Evolutionary conservation across 1,140 invertebrate species (phyloP), one percentile per base, ranked within the genome.

Genomic region (Zaprionus vittiger): DNA sequence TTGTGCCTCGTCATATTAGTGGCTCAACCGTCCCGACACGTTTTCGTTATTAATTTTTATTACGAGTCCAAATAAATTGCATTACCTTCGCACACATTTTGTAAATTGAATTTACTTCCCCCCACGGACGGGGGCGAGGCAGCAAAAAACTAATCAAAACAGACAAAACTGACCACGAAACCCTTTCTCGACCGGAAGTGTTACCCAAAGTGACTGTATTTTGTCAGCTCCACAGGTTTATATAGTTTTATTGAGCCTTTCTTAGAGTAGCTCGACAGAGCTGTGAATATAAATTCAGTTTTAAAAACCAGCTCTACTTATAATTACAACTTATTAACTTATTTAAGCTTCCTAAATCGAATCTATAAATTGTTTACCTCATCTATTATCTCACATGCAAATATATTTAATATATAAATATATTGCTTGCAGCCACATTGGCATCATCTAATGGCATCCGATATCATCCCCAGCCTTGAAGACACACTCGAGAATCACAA

Each of bases 11-110:
- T 90, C 85, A 90, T 90, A 90, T 90, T 89, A 84, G 84, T 89
- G 80, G 56, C 71, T 59, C 62, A 17, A 65, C 55, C 69, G 79
- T 79, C 79, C 68, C 79, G 79, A 91, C 85, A 90, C 85, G 85
- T 90, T 90, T 91, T 90, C 56, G 86, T 90, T 90, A 90, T 90
- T 90, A 90, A 90, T 90, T 90, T 90, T 90, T 90, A 90, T 90
- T 90, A 90, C 71, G 64, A 85, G 70, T 82, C 79, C 79, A 65
- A 85, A 90, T 84, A 89, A 83, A 90, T 81, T 90, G 81, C 84
- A 89, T 84, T 83, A 76, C 67, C 77, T 74, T 57, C 34, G 49
- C 34, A 77, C 52, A 65, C 80, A 80, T 86, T 89, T 84, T 73
- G 67, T 70, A 90, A 90, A 90, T 90, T 90, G 71, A 85, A 89